phyloP scores from a whole-genome alignment of 2,888 invertebrate genomes.

The Stenodera caucasica region DNA sequence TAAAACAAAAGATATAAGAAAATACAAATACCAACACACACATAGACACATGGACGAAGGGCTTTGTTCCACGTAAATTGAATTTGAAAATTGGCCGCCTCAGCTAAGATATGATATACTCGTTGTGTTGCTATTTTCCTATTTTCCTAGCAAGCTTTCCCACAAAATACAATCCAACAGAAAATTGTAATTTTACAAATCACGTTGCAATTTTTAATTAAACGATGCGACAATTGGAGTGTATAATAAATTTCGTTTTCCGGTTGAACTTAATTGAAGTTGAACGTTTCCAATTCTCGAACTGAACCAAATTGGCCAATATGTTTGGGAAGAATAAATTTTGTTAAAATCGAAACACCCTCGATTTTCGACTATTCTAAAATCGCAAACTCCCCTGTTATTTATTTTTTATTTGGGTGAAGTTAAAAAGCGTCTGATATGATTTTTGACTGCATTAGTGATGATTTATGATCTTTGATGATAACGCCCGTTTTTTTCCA shows the following conservation, averaged over 20 bases:
- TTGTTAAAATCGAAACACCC: neutral
- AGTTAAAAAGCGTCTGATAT: conserved; percentile 52
- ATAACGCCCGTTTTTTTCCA: conserved; percentile 15
- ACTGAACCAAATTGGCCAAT: neutral
- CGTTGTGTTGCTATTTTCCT: conserved; percentile 29
- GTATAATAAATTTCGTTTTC: conserved; percentile 17
- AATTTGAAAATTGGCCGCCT: conserved; percentile 55
- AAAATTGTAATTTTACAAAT: no score
- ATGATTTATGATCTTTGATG: conserved; percentile 54
- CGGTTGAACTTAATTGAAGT: conserved; percentile 20
- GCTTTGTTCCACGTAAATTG: conserved; percentile 56
- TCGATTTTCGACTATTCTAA: neutral
- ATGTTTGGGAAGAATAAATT: conserved; percentile 1
- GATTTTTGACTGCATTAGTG: conserved; percentile 54
- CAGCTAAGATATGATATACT: conserved; percentile 47
- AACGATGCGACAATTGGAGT: conserved; percentile 7
- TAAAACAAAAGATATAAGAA: conserved; percentile 49
- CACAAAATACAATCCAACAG: no score
- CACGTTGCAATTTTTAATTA: conserved; percentile 11
- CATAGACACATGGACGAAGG: conserved; percentile 41
- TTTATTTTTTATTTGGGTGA: conserved; percentile 21
- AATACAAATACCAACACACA: no score
- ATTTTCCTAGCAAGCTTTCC: no score
- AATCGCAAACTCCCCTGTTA: neutral
- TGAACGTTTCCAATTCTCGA: conserved; percentile 7